Conservation (phyloP, 2,113 vertebrate genomes). For the Perca flavescens region DNA sequence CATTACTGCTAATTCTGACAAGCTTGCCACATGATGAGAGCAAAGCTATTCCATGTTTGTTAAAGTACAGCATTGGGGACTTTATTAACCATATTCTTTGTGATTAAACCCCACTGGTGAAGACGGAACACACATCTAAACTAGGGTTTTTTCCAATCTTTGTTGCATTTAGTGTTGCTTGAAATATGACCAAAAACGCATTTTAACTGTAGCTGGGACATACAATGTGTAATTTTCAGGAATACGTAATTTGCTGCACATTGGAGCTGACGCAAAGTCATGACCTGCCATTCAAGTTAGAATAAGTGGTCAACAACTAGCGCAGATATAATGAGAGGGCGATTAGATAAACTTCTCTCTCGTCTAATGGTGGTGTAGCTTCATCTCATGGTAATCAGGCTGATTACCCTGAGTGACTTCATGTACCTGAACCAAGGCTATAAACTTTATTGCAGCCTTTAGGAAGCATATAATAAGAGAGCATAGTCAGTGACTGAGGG, state of each 20-base stretch:
- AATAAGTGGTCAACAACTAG: background rate
- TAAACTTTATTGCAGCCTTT: background rate
- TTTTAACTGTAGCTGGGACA: no score
- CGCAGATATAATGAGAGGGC: background rate
- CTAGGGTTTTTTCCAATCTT: no score
- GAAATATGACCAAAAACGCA: no score
- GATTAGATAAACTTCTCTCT: background rate
- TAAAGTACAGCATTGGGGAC: background rate
- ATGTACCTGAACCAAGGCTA: background rate
- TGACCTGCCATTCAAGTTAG: background rate
- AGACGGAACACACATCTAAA: background rate
- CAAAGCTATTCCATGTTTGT: background rate
- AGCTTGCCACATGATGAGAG: background rate
- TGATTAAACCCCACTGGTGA: background rate
- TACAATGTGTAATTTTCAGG: no score
- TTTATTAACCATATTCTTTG: background rate
- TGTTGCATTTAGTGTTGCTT: no score
- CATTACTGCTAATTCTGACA: background rate
- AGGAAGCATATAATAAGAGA: background rate
- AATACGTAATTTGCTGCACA: background rate
- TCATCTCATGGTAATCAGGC: background rate
- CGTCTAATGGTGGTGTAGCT: background rate
- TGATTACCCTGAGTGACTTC: background rate
- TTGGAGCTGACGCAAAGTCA: background rate
- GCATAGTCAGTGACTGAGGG: background rate